These are phyloP conservation scores for Chromobotia macracanthus DNA, from an alignment of 2,797 vertebrate genomes.

Conservation along the genomic window DNA sequence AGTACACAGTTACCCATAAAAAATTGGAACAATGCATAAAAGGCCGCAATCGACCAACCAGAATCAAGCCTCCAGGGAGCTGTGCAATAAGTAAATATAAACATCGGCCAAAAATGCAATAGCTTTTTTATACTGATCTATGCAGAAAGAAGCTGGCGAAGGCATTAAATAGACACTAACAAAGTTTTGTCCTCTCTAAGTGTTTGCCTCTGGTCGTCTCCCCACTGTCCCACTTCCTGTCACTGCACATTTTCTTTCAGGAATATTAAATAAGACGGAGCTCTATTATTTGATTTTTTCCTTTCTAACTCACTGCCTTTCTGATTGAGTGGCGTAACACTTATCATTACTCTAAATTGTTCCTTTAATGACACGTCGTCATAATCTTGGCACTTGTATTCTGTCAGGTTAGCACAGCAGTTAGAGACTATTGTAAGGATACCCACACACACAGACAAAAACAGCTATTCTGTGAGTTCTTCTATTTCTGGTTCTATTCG, in stretches of 20 bases:
- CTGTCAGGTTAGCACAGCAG: slow-evolving; percentile 45
- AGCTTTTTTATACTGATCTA: slow-evolving; percentile 54
- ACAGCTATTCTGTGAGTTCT: neutral
- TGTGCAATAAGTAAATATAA: slow-evolving; percentile 59
- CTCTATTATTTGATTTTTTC: slow-evolving; percentile 61
- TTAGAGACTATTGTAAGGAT: neutral
- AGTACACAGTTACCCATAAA: no score
- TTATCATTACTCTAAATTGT: slow-evolving; percentile 58
- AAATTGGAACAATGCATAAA: no score
- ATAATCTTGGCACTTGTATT: slow-evolving; percentile 49
- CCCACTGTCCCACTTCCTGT: slow-evolving; percentile 35
- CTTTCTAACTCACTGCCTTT: slow-evolving; percentile 52
- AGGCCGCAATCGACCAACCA: neutral
- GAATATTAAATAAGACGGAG: slow-evolving; percentile 62
- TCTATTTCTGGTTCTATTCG: no score
- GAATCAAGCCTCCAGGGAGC: neutral
- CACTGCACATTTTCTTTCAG: slow-evolving; percentile 49
- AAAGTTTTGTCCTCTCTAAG: slow-evolving; percentile 38
- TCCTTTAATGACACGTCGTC: slow-evolving; percentile 59
- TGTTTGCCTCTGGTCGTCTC: slow-evolving; percentile 16
- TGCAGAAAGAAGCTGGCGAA: slow-evolving; percentile 70
- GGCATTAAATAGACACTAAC: slow-evolving; percentile 73
- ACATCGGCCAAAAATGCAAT: slow-evolving; percentile 68
- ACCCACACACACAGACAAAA: neutral
- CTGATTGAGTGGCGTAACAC: slow-evolving; percentile 57